phyloP scores from a whole-genome alignment of 2,888 invertebrate species.

The Dromius quadrimaculatus region DNA sequence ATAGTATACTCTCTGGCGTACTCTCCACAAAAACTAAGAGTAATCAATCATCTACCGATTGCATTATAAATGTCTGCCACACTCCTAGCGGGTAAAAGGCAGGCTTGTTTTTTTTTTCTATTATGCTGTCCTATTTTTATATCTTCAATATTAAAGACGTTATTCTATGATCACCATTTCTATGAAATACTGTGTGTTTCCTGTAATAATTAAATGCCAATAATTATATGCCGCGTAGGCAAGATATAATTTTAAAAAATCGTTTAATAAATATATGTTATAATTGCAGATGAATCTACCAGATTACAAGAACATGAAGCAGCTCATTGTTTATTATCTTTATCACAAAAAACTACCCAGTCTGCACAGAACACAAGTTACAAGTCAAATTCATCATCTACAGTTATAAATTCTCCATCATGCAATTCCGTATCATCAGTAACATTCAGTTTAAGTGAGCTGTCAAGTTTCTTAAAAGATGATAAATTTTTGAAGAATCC shows the following conservation, averaged over 20 bases:
- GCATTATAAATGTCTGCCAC: too few relatives aligned
- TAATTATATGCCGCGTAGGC: too few relatives aligned
- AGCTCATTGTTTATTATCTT: conserved; percentile 82
- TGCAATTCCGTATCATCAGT: conserved; percentile 7
- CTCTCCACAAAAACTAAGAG: too few relatives aligned
- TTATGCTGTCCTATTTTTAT: too few relatives aligned
- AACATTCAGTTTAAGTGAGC: conserved; percentile 41
- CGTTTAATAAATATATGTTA: background rate
- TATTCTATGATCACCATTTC: too few relatives aligned
- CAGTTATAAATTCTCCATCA: conserved; percentile 56
- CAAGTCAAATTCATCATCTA: conserved; percentile 57
- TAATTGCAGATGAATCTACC: conserved; percentile 73
- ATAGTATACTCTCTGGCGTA: too few relatives aligned
- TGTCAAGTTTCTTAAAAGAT: conserved; percentile 52
- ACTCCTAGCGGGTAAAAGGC: too few relatives aligned
- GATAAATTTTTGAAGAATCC: conserved; percentile 61
- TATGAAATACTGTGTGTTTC: too few relatives aligned
- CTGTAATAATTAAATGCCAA: too few relatives aligned
- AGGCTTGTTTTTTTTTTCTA: too few relatives aligned
- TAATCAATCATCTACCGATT: too few relatives aligned
- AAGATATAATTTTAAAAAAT: background rate
- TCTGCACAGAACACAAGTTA: conserved; percentile 52
- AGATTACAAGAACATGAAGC: conserved; percentile 87
- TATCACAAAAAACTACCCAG: conserved; percentile 71
- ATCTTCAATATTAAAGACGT: too few relatives aligned